Evolutionary conservation across 2,888 invertebrate species (phyloP), one percentile per base, ranked within the genome.

Genomic region (Diachrysia chrysitis): DNA sequence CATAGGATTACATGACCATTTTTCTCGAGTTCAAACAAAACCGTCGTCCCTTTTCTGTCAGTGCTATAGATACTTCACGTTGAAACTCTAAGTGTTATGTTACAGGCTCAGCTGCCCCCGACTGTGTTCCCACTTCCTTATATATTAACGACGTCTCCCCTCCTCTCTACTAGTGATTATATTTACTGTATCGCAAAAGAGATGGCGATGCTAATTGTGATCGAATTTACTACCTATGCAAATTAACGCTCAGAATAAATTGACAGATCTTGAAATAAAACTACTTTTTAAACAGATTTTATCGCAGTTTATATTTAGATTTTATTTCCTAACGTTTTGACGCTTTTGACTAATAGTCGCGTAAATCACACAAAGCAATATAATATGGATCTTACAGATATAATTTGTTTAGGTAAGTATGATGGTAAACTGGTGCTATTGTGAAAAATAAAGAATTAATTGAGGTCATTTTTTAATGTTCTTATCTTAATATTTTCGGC

Each of bases 191-290:
- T n/a, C n/a, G n/a, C n/a, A n/a, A n/a, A n/a, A n/a, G n/a, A n/a
- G n/a, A n/a, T 5, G 19, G 4, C 12, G 55, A 79, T 70, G 21
- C 53, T 72, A 72, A 76, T 73, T 65, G 59, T 51, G 62, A 78
- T 76, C 63, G 46, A 66, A 78, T 66, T 64, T 59, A 53, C 21
- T 48, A 48, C 66, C 55, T 66, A 59, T 68, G 53, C 48, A 63
- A 64, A 67, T 68, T 55, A 58, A 57, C 4, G 48, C 48, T 69
- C 59, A 25, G n/a, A n/a, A n/a, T n/a, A n/a, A n/a, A n/a, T n/a
- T n/a, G n/a, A n/a, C n/a, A n/a, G n/a, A n/a, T n/a, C n/a, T n/a
- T n/a, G n/a, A n/a, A n/a, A n/a, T n/a, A n/a, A n/a, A n/a, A n/a
- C n/a, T n/a, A n/a, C n/a, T n/a, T n/a, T n/a, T n/a, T n/a, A n/a